phyloP scores from a whole-genome alignment of 2,888 invertebrate genomes.

The Metellina segmentata region DNA sequence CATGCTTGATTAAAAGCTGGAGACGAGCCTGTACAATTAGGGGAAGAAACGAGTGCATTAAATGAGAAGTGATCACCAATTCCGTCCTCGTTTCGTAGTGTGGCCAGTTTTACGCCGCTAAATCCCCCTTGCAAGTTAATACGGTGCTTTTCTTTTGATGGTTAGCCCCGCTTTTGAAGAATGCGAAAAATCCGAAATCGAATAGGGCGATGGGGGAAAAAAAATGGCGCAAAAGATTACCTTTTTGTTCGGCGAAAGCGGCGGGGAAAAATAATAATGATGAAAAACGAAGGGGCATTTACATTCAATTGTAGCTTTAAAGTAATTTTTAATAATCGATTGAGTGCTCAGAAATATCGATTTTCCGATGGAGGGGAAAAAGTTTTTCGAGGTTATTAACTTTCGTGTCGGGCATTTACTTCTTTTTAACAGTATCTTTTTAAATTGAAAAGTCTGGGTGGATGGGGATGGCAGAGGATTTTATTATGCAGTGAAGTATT shows the following conservation, averaged over 20 bases:
- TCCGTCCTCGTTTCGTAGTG: not conserved
- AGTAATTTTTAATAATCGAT: slow-evolving; percentile 72
- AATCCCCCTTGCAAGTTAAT: slow-evolving; percentile 37
- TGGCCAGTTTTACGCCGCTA: slow-evolving; percentile 31
- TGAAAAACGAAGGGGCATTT: slow-evolving; percentile 41
- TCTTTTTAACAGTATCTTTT: not conserved
- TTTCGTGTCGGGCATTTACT: slow-evolving; percentile 15
- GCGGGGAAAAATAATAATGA: slow-evolving; percentile 7
- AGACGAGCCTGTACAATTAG: slow-evolving; percentile 41
- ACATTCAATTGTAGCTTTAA: slow-evolving; percentile 60
- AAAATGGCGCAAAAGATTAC: slow-evolving; percentile 43
- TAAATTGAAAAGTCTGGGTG: not conserved
- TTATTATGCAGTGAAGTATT: not conserved
- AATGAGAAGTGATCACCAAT: slow-evolving; percentile 44
- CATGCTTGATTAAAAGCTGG: slow-evolving; percentile 54
- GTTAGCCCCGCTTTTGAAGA: slow-evolving; percentile 2
- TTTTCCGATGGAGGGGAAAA: slow-evolving; percentile 52
- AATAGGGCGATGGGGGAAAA: not conserved
- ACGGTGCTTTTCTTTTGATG: not conserved
- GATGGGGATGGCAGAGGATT: not conserved
- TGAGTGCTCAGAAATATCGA: slow-evolving; percentile 51
- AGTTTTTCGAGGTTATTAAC: slow-evolving; percentile 47
- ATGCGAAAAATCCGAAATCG: slow-evolving; percentile 35
- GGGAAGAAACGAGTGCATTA: slow-evolving; percentile 11
- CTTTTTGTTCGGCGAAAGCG: slow-evolving; percentile 7